Evolutionary conservation across 1,140 invertebrate species (phyloP), one percentile per base, ranked within the genome.

Genomic region (Augochlora pura): DNA sequence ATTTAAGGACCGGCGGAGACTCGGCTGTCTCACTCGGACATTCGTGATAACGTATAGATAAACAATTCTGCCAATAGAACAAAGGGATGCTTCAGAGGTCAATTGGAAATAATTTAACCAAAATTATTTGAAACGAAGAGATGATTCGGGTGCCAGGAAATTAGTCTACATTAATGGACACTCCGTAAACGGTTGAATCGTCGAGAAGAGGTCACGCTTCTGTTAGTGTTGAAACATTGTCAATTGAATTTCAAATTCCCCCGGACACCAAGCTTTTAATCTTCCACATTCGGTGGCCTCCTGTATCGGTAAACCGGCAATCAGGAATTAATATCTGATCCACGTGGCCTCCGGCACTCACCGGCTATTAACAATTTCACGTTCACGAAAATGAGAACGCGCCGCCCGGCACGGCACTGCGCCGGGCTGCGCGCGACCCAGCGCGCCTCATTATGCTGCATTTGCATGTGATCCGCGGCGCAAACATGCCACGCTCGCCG

Each of bases 371-470:
- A 2, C 27, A 18, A 49, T 38, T 57, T 32, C 27, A 38, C 8
- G 8, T 57, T 57, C 39, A 16, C 16, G 39, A 39, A 38, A 52
- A 64, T 42, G 14, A 38, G 9, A 42, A 64, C 39, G 18, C 25
- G 39, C n/a, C 39, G 2, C 6, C 1, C 1, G 5, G 23, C 9
- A 1, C 25, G 39, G 21, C 10, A 39, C 9, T 4, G 32, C 32
- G 32, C 32, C 4, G 32, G 1, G 32, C 25, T 23, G 12, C 39
- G 8, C 6, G 7, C 0, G 5, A 46, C 8, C 10, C 25, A 39
- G 21, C 10, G 59, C 9, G 70, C 7, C 46, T 67, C 39, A 66
- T 75, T 75, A 54, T 16, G 12, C 18, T 6, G 39, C 65, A 66
- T 54, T 54, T 25, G 49, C 72, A 75, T 57, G 21, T 39, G 25